Conservation (phyloP, 1,140 invertebrate genomes). For the Latrodectus geometricus region DNA sequence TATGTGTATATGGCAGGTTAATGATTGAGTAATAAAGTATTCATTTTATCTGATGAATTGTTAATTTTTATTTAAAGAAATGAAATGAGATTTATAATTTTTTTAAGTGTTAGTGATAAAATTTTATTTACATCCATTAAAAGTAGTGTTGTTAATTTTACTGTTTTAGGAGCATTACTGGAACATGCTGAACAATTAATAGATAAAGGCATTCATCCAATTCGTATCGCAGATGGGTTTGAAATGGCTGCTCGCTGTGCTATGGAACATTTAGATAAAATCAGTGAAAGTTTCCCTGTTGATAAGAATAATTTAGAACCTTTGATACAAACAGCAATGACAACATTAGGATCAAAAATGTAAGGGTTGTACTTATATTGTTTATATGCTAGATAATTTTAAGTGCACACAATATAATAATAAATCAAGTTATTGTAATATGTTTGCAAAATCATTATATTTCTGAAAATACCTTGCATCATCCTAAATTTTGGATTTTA, state of each 20-base stretch:
- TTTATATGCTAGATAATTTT: neutral
- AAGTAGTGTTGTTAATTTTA: conserved; percentile 1
- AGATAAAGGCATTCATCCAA: conserved; percentile 98
- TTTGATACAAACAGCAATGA: conserved; percentile 95
- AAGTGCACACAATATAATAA: no score
- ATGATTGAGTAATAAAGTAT: no score
- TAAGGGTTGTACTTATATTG: conserved; percentile 67
- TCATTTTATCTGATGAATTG: no score
- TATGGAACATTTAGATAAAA: conserved; percentile 86
- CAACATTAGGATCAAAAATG: conserved; percentile 99
- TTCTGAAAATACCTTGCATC: no score
- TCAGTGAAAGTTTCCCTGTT: conserved; percentile 91
- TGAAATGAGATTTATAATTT: no score
- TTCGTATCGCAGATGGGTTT: conserved; percentile 98
- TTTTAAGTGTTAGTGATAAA: neutral
- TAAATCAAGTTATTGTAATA: no score
- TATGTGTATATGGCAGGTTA: no score
- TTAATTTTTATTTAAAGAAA: no score
- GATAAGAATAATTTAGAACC: conserved; percentile 86
- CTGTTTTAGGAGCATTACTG: conserved; percentile 83
- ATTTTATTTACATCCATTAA: neutral
- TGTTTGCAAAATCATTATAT: no score
- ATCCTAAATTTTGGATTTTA: no score
- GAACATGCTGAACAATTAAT: conserved; percentile 94
- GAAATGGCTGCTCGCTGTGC: conserved; percentile 95